These are phyloP conservation scores for Anolis carolinensis DNA, from an alignment of 2,113 vertebrate genomes.

Conservation along the genomic window DNA sequence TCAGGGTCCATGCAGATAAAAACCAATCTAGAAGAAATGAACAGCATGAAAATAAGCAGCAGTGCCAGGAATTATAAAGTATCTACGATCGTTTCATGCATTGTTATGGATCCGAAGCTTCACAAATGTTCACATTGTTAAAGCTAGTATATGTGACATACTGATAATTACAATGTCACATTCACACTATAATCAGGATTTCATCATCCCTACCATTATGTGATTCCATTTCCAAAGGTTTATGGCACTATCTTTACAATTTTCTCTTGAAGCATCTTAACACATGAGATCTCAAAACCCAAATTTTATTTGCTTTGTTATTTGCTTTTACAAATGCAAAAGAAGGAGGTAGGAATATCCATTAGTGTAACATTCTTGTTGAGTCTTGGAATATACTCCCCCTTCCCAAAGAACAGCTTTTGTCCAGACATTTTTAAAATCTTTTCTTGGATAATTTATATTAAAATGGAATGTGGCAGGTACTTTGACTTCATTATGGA, in stretches of 20 bases:
- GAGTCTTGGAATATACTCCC: background rate
- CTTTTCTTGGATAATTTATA: conserved; percentile 10
- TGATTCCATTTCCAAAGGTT: conserved; percentile 30
- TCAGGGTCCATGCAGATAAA: background rate
- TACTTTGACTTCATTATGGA: conserved; percentile 37
- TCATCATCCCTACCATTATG: conserved; percentile 43
- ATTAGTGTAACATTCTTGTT: background rate
- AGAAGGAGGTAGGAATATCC: too few species aligned
- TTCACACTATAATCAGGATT: conserved; percentile 37
- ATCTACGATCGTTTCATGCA: background rate
- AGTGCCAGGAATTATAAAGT: conserved; percentile 15
- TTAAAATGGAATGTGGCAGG: conserved; percentile 32
- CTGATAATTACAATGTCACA: conserved; percentile 48
- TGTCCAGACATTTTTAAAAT: background rate
- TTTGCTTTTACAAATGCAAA: background rate
- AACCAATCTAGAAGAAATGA: background rate
- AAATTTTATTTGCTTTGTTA: background rate
- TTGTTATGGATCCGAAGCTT: conserved; percentile 7
- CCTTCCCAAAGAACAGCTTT: background rate
- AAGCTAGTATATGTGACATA: conserved; percentile 31
- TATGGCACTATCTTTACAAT: background rate
- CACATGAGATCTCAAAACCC: background rate
- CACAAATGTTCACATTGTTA: background rate
- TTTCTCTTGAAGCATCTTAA: background rate
- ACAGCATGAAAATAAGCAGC: rapidly evolving